Conservation (phyloP, 1,140 invertebrate species). For the Zaprionus kolodkinae region DNA sequence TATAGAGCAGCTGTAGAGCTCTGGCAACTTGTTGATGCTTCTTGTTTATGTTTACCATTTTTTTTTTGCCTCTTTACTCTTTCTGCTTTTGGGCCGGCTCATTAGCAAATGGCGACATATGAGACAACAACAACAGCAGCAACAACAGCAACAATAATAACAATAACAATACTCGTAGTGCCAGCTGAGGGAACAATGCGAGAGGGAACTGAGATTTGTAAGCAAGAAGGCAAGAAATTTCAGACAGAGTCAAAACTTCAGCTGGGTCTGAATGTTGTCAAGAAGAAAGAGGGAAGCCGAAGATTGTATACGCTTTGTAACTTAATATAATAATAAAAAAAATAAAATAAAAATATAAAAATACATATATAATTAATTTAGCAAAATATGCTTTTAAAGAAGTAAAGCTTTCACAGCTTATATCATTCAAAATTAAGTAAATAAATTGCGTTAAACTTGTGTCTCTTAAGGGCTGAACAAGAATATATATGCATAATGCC, state of each 20-base stretch:
- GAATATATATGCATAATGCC: background rate
- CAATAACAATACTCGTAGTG: slow-evolving; percentile 1
- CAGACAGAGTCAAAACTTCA: slow-evolving; percentile 12
- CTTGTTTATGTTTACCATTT: slow-evolving; percentile 53
- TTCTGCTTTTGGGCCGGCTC: slow-evolving; percentile 26
- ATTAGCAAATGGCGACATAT: slow-evolving; percentile 52
- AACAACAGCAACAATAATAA: slow-evolving; percentile 8
- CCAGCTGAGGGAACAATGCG: slow-evolving; percentile 3
- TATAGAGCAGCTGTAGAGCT: background rate
- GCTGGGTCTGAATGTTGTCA: too few species aligned
- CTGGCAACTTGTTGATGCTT: slow-evolving; percentile 42
- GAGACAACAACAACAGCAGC: slow-evolving; percentile 32
- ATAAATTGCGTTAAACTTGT: too few species aligned
- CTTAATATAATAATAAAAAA: too few species aligned
- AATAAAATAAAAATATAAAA: too few species aligned
- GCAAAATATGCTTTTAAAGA: too few species aligned
- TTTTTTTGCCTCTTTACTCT: background rate
- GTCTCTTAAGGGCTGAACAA: too few species aligned
- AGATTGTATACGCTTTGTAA: too few species aligned
- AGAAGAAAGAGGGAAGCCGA: too few species aligned
- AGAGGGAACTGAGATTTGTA: slow-evolving; percentile 18
- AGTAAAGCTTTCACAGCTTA: too few species aligned
- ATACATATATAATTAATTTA: too few species aligned
- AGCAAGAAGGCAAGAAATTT: slow-evolving; percentile 34
- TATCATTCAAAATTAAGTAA: too few species aligned